Conservation (phyloP, 2,888 invertebrate genomes). For the Dendrolimus pini region DNA sequence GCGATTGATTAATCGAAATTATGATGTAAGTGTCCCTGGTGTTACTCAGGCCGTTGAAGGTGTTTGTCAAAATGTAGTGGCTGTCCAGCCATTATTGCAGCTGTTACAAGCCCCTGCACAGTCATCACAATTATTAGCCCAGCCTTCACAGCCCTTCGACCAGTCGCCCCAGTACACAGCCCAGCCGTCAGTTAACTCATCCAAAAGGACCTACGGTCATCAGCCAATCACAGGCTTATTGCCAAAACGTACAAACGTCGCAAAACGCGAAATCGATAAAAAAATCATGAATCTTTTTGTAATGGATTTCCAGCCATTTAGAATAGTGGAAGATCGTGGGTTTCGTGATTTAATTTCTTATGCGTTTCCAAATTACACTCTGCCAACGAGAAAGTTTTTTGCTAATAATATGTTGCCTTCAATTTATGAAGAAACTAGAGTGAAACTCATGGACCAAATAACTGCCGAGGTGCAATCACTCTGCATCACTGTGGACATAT, state of each 20-base stretch:
- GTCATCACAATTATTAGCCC: no score
- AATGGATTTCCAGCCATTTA: conserved; percentile 3
- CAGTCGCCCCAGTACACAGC: not conserved
- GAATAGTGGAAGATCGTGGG: conserved; percentile 1
- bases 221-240: not conserved
- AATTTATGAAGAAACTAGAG: not conserved
- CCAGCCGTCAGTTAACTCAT: not conserved
- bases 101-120: no score
- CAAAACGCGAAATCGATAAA: not conserved
- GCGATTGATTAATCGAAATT: not conserved
- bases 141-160: no score
- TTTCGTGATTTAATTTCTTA: conserved; percentile 1
- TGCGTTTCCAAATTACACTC: not conserved
- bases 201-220: conserved; percentile 1
- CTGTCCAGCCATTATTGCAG: no score
- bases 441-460: not conserved
- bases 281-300: not conserved
- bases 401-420: not conserved
- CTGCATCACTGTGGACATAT: no score
- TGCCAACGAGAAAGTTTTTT: not conserved
- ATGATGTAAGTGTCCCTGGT: no score
- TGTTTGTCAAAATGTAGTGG: no score
- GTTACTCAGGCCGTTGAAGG: no score
- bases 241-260: no score
- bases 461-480: not conserved